Base-by-base conservation (phyloP, 2,888 invertebrate species). In the Lasioglossum zephyrum region DNA sequence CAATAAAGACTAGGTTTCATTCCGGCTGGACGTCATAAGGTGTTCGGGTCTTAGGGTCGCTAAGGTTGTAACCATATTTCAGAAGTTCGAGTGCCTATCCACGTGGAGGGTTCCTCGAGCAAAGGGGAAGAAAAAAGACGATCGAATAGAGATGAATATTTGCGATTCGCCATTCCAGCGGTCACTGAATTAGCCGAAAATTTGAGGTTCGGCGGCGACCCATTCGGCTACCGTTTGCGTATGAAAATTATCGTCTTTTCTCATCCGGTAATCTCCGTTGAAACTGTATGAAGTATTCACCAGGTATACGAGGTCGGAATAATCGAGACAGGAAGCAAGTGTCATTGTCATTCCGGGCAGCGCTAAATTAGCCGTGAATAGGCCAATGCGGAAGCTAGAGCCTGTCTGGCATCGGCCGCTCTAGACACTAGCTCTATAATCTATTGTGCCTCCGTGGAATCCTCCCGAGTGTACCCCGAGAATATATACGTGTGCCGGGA, bases 131-230 rank as follows among this genome's bases (percentile, higher is more conserved):
- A 63, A 72, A 73, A 60, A 57, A 74, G 79, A 39, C 57, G 69
- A 26, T 11, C 53, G 63, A 69, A 75, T 74, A 66, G 73, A 41
- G 39, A 53, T 53, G 78, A 74, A 47, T 44, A 26, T 53, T 16
- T 57, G 57, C 74, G 49, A 85, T 79, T 82, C 84, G 90, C 75
- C 85, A 77, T 84, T 85, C 82, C 72, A 87, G 89, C 84, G 86
- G 76, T 72, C 85, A 77, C 86, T 88, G 87, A 92, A 91, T 92
- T 91, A 92, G 84, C 88, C 87, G 81, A 89, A 92, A 92, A 91
- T 89, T 87, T 87, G 81, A 85, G 80, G 60, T 77, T 73, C 63
- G 60, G 73, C 26, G 26, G 26, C 73, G 63, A 57, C 75, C 47
- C 69, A 26, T 31, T 41, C 66, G 69, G 82, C 82, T 82, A 80